Evolutionary conservation across 2,888 invertebrate species (phyloP).

Genomic region (Andrena minutula): DNA sequence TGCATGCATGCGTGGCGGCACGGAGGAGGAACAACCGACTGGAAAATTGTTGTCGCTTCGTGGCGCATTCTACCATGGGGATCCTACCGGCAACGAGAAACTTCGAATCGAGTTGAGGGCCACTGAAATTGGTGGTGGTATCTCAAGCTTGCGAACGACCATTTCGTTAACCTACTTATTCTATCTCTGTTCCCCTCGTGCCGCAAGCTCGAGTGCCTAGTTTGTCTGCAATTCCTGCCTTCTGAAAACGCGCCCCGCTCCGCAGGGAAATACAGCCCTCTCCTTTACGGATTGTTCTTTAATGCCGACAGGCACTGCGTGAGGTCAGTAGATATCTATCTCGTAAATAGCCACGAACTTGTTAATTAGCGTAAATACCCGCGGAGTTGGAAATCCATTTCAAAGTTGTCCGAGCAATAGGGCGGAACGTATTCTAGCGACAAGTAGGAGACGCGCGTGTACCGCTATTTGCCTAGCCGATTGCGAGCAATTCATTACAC

Average conservation of each 20-base stretch:
- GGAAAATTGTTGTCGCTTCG: conserved; percentile 73
- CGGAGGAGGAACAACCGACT: conserved; percentile 67
- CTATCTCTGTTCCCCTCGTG: conserved; percentile 55
- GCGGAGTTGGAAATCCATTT: conserved; percentile 26
- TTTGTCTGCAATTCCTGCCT: conserved; percentile 58
- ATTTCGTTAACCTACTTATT: conserved; percentile 77
- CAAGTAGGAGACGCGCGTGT: background rate
- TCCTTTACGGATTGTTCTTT: conserved; percentile 51
- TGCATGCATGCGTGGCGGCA: conserved; percentile 65
- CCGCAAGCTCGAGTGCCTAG: conserved; percentile 49
- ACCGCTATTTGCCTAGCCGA: background rate
- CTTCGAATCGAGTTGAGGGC: conserved; percentile 71
- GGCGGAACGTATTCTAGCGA: conserved; percentile 21
- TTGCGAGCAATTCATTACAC: conserved; percentile 18
- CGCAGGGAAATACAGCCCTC: conserved; percentile 39
- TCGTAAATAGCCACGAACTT: conserved; percentile 30
- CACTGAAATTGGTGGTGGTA: conserved; percentile 73
- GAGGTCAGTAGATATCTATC: conserved; percentile 22
- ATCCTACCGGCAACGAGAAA: conserved; percentile 48
- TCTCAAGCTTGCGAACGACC: conserved; percentile 74
- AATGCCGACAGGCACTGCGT: conserved; percentile 19
- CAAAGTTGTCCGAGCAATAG: conserved; percentile 30
- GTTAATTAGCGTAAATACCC: conserved; percentile 36
- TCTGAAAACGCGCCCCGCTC: conserved; percentile 45
- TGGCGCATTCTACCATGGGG: conserved; percentile 51